Conservation (phyloP, 2,113 vertebrate species). For the Brachyistius frenatus region DNA sequence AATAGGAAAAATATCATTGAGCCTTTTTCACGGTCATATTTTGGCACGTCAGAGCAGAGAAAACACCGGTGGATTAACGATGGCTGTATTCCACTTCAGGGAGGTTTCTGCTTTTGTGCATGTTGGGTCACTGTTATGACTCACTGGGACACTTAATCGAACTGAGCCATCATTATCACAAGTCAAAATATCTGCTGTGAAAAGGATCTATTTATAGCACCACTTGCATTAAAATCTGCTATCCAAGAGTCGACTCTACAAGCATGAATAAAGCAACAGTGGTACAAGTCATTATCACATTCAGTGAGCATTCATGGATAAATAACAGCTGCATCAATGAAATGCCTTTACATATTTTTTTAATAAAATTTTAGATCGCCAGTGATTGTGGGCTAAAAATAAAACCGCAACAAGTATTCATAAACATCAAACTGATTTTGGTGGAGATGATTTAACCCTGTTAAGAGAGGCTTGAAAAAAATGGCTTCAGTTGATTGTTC, state of each 20-base stretch:
- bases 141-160: too few species aligned
- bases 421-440: constrained; percentile 8
- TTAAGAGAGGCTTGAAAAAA: constrained; percentile 15
- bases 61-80: too few species aligned
- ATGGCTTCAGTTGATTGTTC: constrained; percentile 13
- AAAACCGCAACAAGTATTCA: constrained; percentile 10
- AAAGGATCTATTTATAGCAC: constrained; percentile 3
- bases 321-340: constrained; percentile 17
- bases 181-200: too few species aligned
- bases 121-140: too few species aligned
- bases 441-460: constrained; percentile 10
- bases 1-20: background rate
- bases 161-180: too few species aligned
- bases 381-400: background rate
- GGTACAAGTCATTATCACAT: constrained; percentile 33
- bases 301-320: constrained; percentile 31
- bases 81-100: too few species aligned
- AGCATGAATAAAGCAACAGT: constrained; percentile 16
- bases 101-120: too few species aligned
- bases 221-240: constrained; percentile 3
- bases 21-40: too few species aligned
- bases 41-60: too few species aligned
- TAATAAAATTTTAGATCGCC: constrained; percentile 10
- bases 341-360: constrained; percentile 9
- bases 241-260: constrained; percentile 3